Conservation (phyloP, 2,797 vertebrate genomes). For the Botia almorhae region DNA sequence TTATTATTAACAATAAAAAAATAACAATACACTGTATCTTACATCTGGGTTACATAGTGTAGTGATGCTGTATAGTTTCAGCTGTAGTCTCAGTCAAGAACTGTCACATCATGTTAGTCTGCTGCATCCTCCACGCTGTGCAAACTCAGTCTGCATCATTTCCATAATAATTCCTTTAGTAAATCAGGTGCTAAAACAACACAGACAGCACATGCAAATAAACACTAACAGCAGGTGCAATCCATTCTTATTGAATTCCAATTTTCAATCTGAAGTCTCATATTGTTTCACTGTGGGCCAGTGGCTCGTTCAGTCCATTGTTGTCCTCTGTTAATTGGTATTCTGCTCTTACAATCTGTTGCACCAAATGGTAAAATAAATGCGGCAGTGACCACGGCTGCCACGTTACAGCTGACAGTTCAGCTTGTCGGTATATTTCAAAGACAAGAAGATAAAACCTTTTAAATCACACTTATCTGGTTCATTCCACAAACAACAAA, state of each 20-base stretch:
- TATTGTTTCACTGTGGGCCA: conserved; percentile 2
- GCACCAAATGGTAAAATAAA: conserved; percentile 50
- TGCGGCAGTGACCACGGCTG: background rate
- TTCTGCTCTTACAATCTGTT: conserved; percentile 42
- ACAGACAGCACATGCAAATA: too few relatives aligned
- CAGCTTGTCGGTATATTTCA: conserved; percentile 34
- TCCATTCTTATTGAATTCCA: background rate
- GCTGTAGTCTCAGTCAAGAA: too few relatives aligned
- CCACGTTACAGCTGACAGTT: conserved; percentile 41
- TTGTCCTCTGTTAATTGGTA: conserved; percentile 42
- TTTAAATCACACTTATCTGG: conserved; percentile 45
- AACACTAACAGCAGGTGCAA: too few relatives aligned
- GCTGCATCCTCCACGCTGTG: too few relatives aligned
- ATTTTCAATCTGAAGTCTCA: too few relatives aligned
- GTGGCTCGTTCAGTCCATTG: conserved; percentile 5
- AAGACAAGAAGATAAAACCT: conserved; percentile 32
- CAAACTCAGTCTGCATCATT: too few relatives aligned
- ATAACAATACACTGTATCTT: too few relatives aligned
- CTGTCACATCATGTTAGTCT: too few relatives aligned
- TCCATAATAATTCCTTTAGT: background rate
- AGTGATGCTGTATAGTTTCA: too few relatives aligned
- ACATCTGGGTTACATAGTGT: too few relatives aligned
- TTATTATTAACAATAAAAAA: too few relatives aligned
- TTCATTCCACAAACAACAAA: conserved; percentile 30
- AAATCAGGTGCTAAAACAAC: background rate